Base-by-base conservation (phyloP, 2,797 vertebrate genomes). In the Silurus lanzhouensis region DNA sequence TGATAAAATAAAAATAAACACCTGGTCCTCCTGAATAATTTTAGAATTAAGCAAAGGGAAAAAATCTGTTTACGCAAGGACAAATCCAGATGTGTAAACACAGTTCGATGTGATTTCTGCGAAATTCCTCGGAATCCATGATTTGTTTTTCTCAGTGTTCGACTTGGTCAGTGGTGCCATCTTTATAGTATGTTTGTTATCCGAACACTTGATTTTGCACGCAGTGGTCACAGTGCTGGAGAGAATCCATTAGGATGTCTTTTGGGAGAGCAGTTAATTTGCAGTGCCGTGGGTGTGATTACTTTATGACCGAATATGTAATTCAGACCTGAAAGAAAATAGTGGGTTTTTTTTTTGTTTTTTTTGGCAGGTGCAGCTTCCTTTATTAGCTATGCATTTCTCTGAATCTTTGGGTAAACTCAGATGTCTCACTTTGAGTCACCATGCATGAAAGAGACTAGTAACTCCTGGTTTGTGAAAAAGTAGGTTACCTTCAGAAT, bases 251-350 rank as follows among this genome's bases (percentile, higher is more conserved):
- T 52, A 86, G 63, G 75, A 67, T 31, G 79, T 63, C 61, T 85
- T 67, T 76, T 31, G 6, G 70, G 52, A 60, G 44, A 60, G 44
- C 38, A 2, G 80, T 61, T 86, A 58, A 67, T 67, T 46, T 78
- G 79, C 46, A 48, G 67, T 61, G 58, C 31, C 38, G 9, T 76
- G 84, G 81, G 67, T 81, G 78, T 67, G 46, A 64, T 81, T 72
- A 72, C 67, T 72, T 46, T 22, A 48, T 25, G 55, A 19, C 20
- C 74, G 72, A 75, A 67, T 68, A 80, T 17, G 6, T 67, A 67
- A 67, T 17, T 5, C 93, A 96, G 96, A 95, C 94, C 94, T 52
- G 79, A 57, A 58, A 74, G 95, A 94, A 92, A 92, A 89, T 87
- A 93, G 84, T 93, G 92, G 93, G 92, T 93, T 20, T 31, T 14